Evolutionary conservation across 2,797 vertebrate species (phyloP), one percentile per base, ranked within the genome.

Genomic region (Toxotes lorentzi): DNA sequence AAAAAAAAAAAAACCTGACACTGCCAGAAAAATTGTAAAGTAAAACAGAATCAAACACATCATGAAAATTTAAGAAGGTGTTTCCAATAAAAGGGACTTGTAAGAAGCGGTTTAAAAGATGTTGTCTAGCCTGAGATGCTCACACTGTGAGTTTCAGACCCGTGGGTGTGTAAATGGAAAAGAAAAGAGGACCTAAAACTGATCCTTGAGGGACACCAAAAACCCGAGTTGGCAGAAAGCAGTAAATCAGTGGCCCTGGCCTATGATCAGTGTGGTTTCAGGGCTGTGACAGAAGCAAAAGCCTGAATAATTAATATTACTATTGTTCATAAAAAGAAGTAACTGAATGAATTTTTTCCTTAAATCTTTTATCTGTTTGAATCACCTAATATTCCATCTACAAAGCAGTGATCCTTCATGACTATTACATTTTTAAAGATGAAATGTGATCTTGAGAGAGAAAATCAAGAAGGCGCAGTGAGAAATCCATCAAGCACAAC

Each of bases 401-500:
- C 1, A 34, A n/a, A 66, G 40, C 7, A n/a, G 9, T 0, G 0
- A 30, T 30, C n/a, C 43, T 9, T 65, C 4, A 32, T 21, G 38
- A 45, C 65, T 45, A 16, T 27, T 35, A 32, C 19, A 35, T 45
- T 27, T 24, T 73, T 24, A 27, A 65, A 4, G 63, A 60, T 32
- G 14, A 63, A 58, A 57, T 56, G 12, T 58, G 50, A 78, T 79
- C 77, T 70, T 62, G 45, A 66, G 51, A 41, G 62, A 83, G 50
- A 87, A 82, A 84, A 88, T 86, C 71, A 79, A 84, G 24, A 66
- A 47, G 30, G 40, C 6, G 5, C 30, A 40, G 51, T 24, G 24
- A 74, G 40, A 76, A 86, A 75, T 73, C 54, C 74, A 71, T 85
- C 62, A 73, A 68, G 17, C 66, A 45, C 48, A 83, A 89, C 74